Base-by-base conservation (phyloP, 2,888 invertebrate species). In the Alsophila aescularia region DNA sequence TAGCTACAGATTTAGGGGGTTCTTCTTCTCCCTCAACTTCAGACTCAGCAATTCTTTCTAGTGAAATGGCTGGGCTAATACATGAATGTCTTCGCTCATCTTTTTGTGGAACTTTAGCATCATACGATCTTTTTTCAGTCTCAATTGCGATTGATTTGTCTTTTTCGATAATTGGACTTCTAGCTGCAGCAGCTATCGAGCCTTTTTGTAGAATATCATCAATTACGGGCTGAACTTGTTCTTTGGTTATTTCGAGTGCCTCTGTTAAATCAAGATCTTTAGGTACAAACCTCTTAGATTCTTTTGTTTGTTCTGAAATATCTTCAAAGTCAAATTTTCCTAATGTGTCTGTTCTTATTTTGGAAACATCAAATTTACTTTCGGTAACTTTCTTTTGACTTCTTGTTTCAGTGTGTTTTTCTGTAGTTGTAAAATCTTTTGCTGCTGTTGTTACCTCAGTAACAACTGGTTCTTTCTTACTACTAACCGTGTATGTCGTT, bases 61-160 rank as follows among this genome's bases (percentile, higher is more conserved):
- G 70, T 12, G 91, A 91, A 48, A 90, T 85, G 12, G 91, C 91
- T 35, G 91, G 91, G 59, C 91, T 91, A 2, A 91, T 84, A 61
- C 90, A 91, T 0, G 91, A 91, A 77, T 90, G 90, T 61, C 91
- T 75, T 13, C 91, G 78, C 67, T 91, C 91, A 29, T 90, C 89
- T 75, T 87, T 90, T 24, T 79, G 82, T 0, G 90, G 90, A 15
- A 87, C 85, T 76, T 90, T 91, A n/a, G 87, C 81, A 66, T 91
- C 90, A 49, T 90, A 91, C 0, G 88, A 89, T 44, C 90, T 70
- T 63, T 86, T 90, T 70, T 91, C 90, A 1, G 77, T 76, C 64
- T 90, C 90, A 9, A 85, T 90, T 1, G 83, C 75, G 2, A 85
- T 65, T 1, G 59, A 69, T 75, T 87, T 90, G 57, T 90, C 90